Evolutionary conservation across 2,888 invertebrate species (phyloP).

Genomic region (Orthonychiurus folsomi): DNA sequence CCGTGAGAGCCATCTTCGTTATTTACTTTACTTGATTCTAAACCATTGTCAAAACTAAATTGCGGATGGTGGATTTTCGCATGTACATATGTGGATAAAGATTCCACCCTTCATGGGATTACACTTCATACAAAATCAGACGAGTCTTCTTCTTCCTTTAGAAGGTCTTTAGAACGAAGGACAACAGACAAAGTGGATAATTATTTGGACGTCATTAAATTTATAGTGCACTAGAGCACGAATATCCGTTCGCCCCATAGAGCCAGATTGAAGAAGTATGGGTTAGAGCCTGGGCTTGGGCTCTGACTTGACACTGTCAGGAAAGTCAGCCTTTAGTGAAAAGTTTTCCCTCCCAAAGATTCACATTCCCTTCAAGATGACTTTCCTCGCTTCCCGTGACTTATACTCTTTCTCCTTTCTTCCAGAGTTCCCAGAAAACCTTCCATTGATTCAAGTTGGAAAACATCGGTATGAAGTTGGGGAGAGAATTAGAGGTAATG

Average conservation of each 20-base stretch:
- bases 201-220: not conserved
- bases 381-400: not conserved
- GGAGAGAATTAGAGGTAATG: constrained; percentile 39
- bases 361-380: not conserved
- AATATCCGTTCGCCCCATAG: no score
- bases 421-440: constrained; percentile 38
- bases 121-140: no score
- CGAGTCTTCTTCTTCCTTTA: no score
- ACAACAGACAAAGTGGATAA: not conserved
- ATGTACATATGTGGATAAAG: no score
- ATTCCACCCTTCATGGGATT: no score
- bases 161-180: no score
- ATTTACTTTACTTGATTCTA: no score
- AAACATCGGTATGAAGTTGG: constrained; percentile 40
- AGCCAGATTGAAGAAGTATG: no score
- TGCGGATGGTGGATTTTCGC: no score
- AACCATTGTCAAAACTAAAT: no score
- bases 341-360: not conserved
- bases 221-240: not conserved
- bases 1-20: no score
- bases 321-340: not conserved
- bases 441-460: constrained; percentile 37
- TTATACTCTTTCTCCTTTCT: constrained; percentile 7
- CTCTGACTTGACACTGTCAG: not conserved
- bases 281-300: not conserved